Evolutionary conservation across 2,888 invertebrate species (phyloP), one percentile per base, ranked within the genome.

Genomic region (Chesias legatella): DNA sequence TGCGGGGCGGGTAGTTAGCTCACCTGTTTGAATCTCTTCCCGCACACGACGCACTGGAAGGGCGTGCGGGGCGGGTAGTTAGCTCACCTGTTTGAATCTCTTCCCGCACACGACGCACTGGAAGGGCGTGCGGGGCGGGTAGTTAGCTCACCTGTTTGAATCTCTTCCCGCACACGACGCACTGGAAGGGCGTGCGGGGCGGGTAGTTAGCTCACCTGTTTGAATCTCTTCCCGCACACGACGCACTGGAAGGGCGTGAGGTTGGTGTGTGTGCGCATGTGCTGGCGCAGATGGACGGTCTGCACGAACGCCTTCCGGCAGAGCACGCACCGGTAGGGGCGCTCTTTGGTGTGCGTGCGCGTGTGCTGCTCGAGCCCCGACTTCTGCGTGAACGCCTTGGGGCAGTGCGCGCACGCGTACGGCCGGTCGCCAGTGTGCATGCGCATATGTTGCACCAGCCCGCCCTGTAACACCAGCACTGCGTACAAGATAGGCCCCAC

Each of bases 231-330:
- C 6, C 71, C 63, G 43, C 88, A 88, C 0, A 84, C 58, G 0
- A 69, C 75, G 33, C 88, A 88, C 10, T 79, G 74, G 64, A 85
- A 88, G 0, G 88, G 88, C 0, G 80, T 68, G 0, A 88, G 79
- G 27, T 85, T 79, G 0, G 88, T 86, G 43, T 88, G 88, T 0
- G 84, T 84, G 0, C 88, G 39, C 86, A 88, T 88, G 24, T 88
- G 88, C 8, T 88, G 88, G 20, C 76, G 74, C 6, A 88, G 26
- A 3, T 72, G 70, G 0, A 88, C 74, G 0, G 85, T 82, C 31
- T 89, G 88, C 27, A 80, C 75, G 70, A 89, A 89, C 0, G 71
- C 58, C 32, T 86, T 86, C 6, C 54, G 53, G 58, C 88, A 89
- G 0, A 88, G 70, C 0, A 86, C 81, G 25, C 89, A 89, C 1